Evolutionary conservation across 1,140 invertebrate species (phyloP).

Genomic region (Sarcophaga peregrina): DNA sequence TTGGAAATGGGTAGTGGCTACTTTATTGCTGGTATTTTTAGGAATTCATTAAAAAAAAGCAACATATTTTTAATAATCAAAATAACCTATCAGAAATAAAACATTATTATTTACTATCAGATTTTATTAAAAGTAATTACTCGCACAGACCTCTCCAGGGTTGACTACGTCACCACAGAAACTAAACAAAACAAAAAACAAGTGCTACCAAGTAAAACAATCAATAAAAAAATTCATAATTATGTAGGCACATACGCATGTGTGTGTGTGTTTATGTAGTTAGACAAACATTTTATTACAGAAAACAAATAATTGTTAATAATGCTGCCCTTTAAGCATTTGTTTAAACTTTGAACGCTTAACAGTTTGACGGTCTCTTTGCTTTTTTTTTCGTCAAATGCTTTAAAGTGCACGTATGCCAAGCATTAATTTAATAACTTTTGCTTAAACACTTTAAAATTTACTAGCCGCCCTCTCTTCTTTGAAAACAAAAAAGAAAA

Average conservation of each 20-base stretch:
- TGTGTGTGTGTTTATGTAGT: no score
- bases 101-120: neutral
- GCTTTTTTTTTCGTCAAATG: neutral
- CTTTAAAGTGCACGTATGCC: neutral
- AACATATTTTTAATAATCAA: neutral
- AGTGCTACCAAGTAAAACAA: neutral
- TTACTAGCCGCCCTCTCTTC: neutral
- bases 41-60: no score
- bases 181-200: neutral
- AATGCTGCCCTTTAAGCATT: neutral
- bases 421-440: neutral
- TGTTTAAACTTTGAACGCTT: no score
- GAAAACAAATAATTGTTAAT: neutral
- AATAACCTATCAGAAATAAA: neutral
- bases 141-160: no score
- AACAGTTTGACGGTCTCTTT: no score
- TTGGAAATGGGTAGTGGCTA: neutral
- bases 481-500: neutral
- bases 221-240: neutral
- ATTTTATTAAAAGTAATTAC: no score
- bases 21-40: neutral
- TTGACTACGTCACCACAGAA: neutral
- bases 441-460: neutral
- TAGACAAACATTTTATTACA: neutral
- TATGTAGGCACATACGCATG: neutral